phyloP scores from a whole-genome alignment of 2,113 vertebrate species.

The Hemibagrus wyckioides region DNA sequence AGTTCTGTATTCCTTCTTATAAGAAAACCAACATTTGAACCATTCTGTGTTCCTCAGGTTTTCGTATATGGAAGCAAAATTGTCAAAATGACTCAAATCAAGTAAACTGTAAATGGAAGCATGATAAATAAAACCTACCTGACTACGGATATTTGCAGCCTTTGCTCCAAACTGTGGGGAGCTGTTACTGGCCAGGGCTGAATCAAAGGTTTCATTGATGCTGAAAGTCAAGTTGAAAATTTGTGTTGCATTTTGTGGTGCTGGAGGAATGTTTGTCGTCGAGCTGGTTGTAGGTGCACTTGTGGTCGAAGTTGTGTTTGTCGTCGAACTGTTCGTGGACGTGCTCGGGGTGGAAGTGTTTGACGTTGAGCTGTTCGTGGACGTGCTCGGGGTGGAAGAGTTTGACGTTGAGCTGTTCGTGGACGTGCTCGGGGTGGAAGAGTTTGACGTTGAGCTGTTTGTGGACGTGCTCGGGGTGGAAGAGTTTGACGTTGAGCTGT shows the following conservation, averaged over 20 bases:
- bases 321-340: no score
- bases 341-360: no score
- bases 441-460: no score
- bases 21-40: no score
- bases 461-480: no score
- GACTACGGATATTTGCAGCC: not conserved
- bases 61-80: not conserved
- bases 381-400: no score
- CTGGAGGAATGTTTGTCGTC: not conserved
- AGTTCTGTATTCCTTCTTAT: not conserved
- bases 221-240: not conserved
- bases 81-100: fast-evolving
- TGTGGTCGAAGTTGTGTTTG: not conserved
- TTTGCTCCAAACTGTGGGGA: not conserved
- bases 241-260: not conserved
- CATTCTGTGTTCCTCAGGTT: not conserved
- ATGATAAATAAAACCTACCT: not conserved
- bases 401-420: no score
- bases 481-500: no score
- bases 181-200: not conserved
- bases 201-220: not conserved
- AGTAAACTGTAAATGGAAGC: not conserved
- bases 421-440: no score
- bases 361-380: no score
- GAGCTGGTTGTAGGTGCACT: not conserved